Conservation (phyloP, 2,113 vertebrate species). For the Bubo bubo region DNA sequence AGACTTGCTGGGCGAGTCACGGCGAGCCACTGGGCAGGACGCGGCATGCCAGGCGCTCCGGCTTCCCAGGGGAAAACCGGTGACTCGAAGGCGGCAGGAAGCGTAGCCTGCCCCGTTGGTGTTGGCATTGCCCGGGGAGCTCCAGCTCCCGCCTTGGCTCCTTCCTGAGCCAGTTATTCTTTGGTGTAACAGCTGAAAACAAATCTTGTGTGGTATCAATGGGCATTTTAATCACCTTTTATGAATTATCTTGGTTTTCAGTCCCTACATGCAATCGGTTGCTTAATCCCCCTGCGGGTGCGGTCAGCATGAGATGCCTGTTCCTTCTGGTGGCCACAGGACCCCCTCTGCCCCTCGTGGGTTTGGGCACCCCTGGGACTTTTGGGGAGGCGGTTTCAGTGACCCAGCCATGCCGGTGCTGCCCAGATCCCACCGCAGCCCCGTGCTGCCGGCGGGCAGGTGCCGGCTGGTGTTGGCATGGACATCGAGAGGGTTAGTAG, state of each 20-base stretch:
- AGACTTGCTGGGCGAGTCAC: not conserved
- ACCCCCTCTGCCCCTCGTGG: not conserved
- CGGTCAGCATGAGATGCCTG: rapidly evolving
- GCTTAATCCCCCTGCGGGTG: rapidly evolving
- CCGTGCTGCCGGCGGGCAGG: rapidly evolving
- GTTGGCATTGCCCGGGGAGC: not conserved
- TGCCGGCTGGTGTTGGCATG: rapidly evolving
- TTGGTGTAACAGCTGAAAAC: not conserved
- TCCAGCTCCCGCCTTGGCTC: not conserved
- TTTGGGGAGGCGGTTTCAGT: rapidly evolving
- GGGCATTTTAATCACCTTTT: not conserved
- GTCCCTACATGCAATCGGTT: rapidly evolving
- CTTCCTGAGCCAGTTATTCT: rapidly evolving
- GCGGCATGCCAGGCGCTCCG: rapidly evolving
- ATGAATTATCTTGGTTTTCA: not conserved
- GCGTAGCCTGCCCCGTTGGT: not conserved
- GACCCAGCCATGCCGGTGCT: rapidly evolving
- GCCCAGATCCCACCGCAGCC: rapidly evolving
- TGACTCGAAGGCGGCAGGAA: rapidly evolving
- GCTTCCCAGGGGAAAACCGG: not conserved
- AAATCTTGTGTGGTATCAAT: rapidly evolving
- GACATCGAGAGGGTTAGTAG: not conserved
- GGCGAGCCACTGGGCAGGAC: rapidly evolving
- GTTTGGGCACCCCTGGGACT: not conserved
- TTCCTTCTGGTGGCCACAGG: rapidly evolving